Conservation (phyloP, 2,797 vertebrate genomes). For the Galagoides demidoff region DNA sequence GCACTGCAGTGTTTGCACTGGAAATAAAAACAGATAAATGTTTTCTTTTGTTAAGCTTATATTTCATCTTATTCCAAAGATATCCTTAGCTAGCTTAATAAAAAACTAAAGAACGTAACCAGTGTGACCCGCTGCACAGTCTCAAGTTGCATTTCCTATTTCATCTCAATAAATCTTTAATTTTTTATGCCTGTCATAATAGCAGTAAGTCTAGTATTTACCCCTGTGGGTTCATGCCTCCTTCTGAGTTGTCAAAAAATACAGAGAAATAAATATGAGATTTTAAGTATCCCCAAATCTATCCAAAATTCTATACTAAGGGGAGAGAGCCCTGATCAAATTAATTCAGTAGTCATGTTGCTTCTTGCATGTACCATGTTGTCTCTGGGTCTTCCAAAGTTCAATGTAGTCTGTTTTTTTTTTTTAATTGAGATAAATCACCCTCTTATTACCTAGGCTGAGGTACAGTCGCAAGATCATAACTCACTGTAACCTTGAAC, state of each 20-base stretch:
- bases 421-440: neutral
- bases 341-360: neutral
- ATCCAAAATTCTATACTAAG: neutral
- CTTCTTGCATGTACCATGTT: neutral
- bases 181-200: neutral
- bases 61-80: conserved; percentile 35
- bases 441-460: neutral
- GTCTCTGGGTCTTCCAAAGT: neutral
- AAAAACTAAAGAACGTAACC: neutral
- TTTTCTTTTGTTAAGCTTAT: conserved; percentile 58
- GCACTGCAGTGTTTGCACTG: neutral
- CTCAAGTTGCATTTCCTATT: conserved; percentile 3
- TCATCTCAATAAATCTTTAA: conserved; percentile 32
- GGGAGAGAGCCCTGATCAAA: neutral
- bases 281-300: neutral
- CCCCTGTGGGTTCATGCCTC: neutral
- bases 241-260: conserved; percentile 34
- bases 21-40: conserved; percentile 46
- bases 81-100: conserved; percentile 23
- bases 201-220: neutral
- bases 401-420: neutral
- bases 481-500: neutral
- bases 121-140: neutral
- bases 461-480: neutral
- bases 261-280: neutral